Percentiles rank a stretch among this genome's conserved stretches.
These are phyloP conservation scores for Ditylenchus weischeri DNA, from an alignment of 2,888 invertebrate genomes.

Conservation along the genomic window DNA sequence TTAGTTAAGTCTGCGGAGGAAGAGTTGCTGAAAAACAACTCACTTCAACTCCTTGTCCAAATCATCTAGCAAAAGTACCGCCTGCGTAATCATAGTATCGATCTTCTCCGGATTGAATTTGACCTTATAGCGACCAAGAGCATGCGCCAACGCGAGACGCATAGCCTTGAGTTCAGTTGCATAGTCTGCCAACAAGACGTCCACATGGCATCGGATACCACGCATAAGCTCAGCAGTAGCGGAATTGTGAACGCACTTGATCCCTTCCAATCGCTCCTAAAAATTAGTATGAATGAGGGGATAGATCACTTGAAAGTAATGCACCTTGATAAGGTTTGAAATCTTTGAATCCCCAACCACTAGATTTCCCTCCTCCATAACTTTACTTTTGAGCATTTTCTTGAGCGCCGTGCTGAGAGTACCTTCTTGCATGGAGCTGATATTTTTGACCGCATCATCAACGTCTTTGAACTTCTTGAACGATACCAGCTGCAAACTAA, in stretches of 20 bases:
- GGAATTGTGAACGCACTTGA: conserved; percentile 81
- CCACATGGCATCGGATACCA: conserved; percentile 88
- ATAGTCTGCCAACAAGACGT: conserved; percentile 79
- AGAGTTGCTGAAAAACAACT: conserved; percentile 74
- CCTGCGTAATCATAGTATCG: conserved; percentile 90
- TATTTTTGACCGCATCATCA: conserved; percentile 76
- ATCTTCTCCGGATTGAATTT: conserved; percentile 99
- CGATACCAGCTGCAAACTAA: conserved; percentile 84
- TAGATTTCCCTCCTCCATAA: conserved; percentile 79
- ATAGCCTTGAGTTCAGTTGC: conserved; percentile 74
- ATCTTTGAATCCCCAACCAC: conserved; percentile 92
- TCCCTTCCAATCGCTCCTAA: conserved; percentile 78
- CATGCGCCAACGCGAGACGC: conserved; percentile 84
- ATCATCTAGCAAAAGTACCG: conserved; percentile 78
- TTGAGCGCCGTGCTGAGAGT: conserved; percentile 77
- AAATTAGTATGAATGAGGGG: conserved; percentile 26
- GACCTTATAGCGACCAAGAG: conserved; percentile 80
- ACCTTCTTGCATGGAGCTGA: conserved; percentile 47
- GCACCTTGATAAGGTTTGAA: conserved; percentile 82
- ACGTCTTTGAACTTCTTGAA: conserved; percentile 94
- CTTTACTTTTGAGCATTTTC: conserved; percentile 75
- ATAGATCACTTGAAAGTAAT: neutral
- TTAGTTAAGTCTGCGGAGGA: too few relatives aligned
- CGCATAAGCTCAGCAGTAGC: conserved; percentile 81
- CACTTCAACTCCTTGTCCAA: conserved; percentile 78